Conservation (phyloP, 92 coral and sea anemone genomes). For the Micromussa lordhowensis region DNA sequence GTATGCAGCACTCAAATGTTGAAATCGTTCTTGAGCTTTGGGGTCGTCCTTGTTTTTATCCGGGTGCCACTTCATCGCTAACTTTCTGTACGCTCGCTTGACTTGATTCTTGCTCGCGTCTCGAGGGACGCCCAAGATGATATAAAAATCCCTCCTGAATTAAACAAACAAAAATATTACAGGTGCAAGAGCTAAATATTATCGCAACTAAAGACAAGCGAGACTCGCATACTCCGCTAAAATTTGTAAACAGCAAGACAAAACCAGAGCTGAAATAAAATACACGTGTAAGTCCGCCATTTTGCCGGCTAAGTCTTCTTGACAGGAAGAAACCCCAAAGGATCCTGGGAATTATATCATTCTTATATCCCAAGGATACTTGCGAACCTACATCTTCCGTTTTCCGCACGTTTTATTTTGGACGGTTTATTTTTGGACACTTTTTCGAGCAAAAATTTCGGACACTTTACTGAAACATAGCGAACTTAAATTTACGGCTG, state of each 20-base stretch:
- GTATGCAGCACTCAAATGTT: constrained; percentile 93
- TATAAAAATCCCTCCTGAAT: constrained; percentile 94
- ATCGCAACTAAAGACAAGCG: not conserved
- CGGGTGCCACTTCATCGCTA: constrained; percentile 99
- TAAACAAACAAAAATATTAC: not conserved
- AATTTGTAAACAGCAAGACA: constrained; percentile 86
- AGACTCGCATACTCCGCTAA: constrained; percentile 90
- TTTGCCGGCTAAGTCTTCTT: constrained; percentile 27
- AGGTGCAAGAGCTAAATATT: not conserved
- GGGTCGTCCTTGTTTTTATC: constrained; percentile 96
- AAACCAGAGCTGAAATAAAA: constrained; percentile 66
- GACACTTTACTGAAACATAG: too few relatives aligned
- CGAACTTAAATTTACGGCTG: too few relatives aligned
- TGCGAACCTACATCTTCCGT: constrained; percentile 14
- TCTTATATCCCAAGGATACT: constrained; percentile 5
- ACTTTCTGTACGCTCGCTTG: constrained; percentile 97
- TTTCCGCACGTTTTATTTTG: too few relatives aligned
- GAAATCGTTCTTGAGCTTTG: constrained; percentile 96
- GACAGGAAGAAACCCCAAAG: not conserved
- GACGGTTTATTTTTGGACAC: too few relatives aligned
- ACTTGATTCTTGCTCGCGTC: constrained; percentile 97
- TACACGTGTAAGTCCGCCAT: constrained; percentile 97
- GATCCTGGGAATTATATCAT: constrained; percentile 4
- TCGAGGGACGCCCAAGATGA: constrained; percentile 97
- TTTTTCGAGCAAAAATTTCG: too few relatives aligned